Conservation (phyloP, 2,888 invertebrate genomes). For the Melinaea marsaeus region DNA sequence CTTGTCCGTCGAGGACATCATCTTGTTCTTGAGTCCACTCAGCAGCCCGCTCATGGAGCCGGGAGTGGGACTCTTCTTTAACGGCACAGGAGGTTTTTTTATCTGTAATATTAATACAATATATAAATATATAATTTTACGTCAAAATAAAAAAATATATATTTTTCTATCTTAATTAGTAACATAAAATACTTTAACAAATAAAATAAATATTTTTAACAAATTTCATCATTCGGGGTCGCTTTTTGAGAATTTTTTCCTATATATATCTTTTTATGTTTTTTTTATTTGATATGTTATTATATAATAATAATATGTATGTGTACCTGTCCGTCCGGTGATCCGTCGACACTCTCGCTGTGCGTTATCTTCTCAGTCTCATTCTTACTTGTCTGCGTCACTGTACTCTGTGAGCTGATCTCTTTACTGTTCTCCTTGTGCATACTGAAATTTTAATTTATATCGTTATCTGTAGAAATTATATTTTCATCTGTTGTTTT, state of each 20-base stretch:
- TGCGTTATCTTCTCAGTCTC: constrained; percentile 64
- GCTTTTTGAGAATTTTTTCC: too few species aligned
- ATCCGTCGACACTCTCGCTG: constrained; percentile 57
- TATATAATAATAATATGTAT: not conserved
- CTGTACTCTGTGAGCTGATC: constrained; percentile 56
- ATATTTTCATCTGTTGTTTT: not conserved
- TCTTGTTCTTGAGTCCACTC: constrained; percentile 80
- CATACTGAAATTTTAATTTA: constrained; percentile 47
- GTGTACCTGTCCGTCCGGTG: constrained; percentile 58
- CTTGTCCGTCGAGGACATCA: constrained; percentile 74
- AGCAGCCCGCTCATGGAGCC: constrained; percentile 74
- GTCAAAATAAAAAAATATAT: too few species aligned
- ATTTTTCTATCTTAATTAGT: too few species aligned
- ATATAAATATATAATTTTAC: constrained; percentile 1
- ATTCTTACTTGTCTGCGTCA: constrained; percentile 64
- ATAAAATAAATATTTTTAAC: too few species aligned
- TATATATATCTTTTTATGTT: too few species aligned
- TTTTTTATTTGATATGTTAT: too few species aligned
- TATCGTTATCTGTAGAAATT: not conserved
- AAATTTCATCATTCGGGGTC: too few species aligned
- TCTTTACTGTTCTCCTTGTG: constrained; percentile 72
- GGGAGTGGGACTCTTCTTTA: constrained; percentile 82
- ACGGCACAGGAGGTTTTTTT: constrained; percentile 82
- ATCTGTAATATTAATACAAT: constrained; percentile 38
- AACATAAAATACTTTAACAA: too few species aligned